Conservation (phyloP, 1,140 invertebrate genomes). For the Drosophila nasuta region DNA sequence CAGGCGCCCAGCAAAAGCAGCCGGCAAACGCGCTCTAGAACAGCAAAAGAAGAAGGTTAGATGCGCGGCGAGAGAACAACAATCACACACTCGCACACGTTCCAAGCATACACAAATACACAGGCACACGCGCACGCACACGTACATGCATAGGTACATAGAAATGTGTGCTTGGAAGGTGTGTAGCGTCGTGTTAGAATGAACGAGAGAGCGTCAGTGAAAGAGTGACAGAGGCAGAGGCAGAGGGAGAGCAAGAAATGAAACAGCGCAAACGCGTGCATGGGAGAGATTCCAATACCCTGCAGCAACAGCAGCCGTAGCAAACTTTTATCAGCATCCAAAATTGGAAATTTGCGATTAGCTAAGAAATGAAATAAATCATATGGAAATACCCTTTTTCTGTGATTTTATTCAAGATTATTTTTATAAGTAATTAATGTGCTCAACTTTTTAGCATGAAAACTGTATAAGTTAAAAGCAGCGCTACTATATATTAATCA, state of each 20-base stretch:
- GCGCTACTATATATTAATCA: too few species aligned
- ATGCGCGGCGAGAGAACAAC: conserved; percentile 21
- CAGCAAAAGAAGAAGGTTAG: conserved; percentile 10
- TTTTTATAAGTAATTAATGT: too few species aligned
- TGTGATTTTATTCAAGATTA: too few species aligned
- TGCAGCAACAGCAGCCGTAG: background rate
- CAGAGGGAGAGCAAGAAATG: conserved; percentile 10
- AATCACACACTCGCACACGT: conserved; percentile 1
- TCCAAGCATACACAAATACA: conserved; percentile 1
- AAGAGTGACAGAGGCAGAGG: background rate
- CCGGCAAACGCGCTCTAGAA: conserved; percentile 13
- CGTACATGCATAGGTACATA: background rate
- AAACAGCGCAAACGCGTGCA: conserved; percentile 22
- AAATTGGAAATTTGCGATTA: background rate
- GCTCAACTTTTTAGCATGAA: too few species aligned
- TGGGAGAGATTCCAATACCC: conserved; percentile 23
- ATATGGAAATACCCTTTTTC: background rate
- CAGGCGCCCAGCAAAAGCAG: conserved; percentile 27
- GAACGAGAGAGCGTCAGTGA: conserved; percentile 6
- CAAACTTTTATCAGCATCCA: conserved; percentile 1
- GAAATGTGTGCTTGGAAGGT: conserved; percentile 23
- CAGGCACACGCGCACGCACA: conserved; percentile 1
- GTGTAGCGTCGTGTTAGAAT: conserved; percentile 21
- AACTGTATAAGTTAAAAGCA: too few species aligned
- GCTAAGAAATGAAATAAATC: background rate